Evolutionary conservation across 2,888 invertebrate species (phyloP).

Genomic region (Hyalella azteca): DNA sequence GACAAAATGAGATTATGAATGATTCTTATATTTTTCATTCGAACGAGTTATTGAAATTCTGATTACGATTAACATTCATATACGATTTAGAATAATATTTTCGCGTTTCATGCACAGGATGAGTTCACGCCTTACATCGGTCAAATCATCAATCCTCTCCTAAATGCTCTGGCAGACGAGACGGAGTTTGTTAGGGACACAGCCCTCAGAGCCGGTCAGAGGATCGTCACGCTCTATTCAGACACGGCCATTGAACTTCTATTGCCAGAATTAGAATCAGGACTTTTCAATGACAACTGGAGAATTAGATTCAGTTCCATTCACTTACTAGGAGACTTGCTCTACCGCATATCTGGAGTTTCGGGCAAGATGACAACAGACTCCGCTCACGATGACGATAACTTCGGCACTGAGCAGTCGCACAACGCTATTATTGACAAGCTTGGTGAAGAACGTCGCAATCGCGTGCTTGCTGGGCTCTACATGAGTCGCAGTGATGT

Average conservation of each 20-base stretch:
- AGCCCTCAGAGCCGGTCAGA: constrained; percentile 92
- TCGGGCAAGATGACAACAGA: constrained; percentile 99
- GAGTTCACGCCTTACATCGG: constrained; percentile 96
- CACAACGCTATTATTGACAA: constrained; percentile 86
- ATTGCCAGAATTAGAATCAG: constrained; percentile 90
- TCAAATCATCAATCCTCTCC: constrained; percentile 94
- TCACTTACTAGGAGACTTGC: constrained; percentile 70
- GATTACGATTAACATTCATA: too few relatives aligned
- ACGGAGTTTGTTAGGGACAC: constrained; percentile 98
- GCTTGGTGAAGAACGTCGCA: constrained; percentile 86
- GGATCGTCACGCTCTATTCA: constrained; percentile 95
- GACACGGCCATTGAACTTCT: constrained; percentile 91
- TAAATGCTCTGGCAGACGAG: constrained; percentile 97
- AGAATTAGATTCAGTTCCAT: constrained; percentile 76
- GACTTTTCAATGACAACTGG: constrained; percentile 98
- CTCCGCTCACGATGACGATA: constrained; percentile 97
- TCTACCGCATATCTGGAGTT: constrained; percentile 96
- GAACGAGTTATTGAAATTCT: too few relatives aligned
- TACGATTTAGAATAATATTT: too few relatives aligned
- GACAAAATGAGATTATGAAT: too few relatives aligned
- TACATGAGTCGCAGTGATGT: constrained; percentile 98
- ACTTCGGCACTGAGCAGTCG: constrained; percentile 96
- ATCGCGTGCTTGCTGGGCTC: constrained; percentile 89
- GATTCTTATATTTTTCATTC: too few relatives aligned
- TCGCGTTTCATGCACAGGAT: too few relatives aligned